Percentiles rank a stretch among this genome's conserved stretches.
phyloP scores from a whole-genome alignment of 2,113 vertebrate species.

The Stegostoma tigrinum region DNA sequence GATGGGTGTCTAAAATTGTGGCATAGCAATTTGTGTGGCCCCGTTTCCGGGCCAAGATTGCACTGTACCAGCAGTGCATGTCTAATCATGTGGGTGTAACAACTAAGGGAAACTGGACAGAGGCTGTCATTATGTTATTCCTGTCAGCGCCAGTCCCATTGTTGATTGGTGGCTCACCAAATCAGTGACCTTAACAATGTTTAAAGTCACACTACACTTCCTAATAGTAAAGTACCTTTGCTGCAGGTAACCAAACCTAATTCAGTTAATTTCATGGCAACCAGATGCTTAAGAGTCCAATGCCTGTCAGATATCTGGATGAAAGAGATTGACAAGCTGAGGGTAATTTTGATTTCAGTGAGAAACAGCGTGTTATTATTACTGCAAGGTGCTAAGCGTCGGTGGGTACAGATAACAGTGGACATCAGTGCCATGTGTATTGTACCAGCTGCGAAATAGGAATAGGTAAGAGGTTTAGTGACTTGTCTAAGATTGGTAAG shows the following conservation, averaged over 20 bases:
- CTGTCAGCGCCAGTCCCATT: not conserved
- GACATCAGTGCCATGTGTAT: not conserved
- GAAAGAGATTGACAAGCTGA: not conserved
- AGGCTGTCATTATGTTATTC: not conserved
- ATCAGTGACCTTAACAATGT: not conserved
- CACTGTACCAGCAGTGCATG: not conserved
- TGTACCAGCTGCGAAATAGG: not conserved
- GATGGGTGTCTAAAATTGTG: not conserved
- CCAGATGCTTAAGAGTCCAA: not conserved
- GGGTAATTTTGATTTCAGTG: not conserved
- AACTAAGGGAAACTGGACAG: not conserved
- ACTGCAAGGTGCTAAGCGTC: not conserved
- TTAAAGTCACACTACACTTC: not conserved
- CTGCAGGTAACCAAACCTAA: not conserved
- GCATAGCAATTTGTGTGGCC: not conserved
- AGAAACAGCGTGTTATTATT: not conserved
- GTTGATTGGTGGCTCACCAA: no score
- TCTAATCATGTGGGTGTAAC: not conserved
- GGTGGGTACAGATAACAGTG: not conserved
- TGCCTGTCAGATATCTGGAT: not conserved
- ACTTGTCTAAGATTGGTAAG: not conserved
- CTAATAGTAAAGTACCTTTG: not conserved
- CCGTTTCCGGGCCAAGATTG: not conserved
- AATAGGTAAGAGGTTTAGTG: not conserved
- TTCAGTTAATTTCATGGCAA: not conserved